phyloP scores from a whole-genome alignment of 2,888 invertebrate species.

The Bellardia pandia region DNA sequence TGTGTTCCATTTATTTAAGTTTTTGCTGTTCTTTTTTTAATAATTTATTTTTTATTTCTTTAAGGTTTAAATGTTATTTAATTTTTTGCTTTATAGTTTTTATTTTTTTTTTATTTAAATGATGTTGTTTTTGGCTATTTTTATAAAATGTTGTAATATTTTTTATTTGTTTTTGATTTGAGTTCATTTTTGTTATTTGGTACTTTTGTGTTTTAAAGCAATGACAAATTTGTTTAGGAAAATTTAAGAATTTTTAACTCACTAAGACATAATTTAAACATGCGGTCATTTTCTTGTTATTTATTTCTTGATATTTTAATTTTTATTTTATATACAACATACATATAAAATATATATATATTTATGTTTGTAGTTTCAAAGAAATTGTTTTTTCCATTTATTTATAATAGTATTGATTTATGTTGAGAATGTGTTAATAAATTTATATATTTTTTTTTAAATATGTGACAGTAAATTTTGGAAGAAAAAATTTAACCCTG shows the following conservation, averaged over 20 bases:
- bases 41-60: background rate
- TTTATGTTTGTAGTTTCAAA: slow-evolving; percentile 2
- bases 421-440: slow-evolving; percentile 12
- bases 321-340: slow-evolving; percentile 37
- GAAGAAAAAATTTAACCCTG: background rate
- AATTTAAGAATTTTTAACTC: background rate
- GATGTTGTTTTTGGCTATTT: slow-evolving; percentile 55
- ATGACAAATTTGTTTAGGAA: slow-evolving; percentile 10
- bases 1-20: slow-evolving; percentile 52
- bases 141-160: slow-evolving; percentile 60
- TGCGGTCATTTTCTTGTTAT: slow-evolving; percentile 61
- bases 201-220: background rate
- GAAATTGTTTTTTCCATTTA: slow-evolving; percentile 1
- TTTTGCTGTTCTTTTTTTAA: slow-evolving; percentile 31
- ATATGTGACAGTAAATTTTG: background rate
- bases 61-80: background rate
- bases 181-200: slow-evolving; percentile 3
- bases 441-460: slow-evolving; percentile 8
- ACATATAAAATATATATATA: background rate
- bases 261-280: slow-evolving; percentile 53
- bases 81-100: slow-evolving; percentile 13
- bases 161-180: background rate
- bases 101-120: slow-evolving; percentile 25
- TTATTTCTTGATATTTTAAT: slow-evolving; percentile 14
- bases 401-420: slow-evolving; percentile 24